Conservation (phyloP, 2,888 invertebrate genomes). For the Nebria salina region DNA sequence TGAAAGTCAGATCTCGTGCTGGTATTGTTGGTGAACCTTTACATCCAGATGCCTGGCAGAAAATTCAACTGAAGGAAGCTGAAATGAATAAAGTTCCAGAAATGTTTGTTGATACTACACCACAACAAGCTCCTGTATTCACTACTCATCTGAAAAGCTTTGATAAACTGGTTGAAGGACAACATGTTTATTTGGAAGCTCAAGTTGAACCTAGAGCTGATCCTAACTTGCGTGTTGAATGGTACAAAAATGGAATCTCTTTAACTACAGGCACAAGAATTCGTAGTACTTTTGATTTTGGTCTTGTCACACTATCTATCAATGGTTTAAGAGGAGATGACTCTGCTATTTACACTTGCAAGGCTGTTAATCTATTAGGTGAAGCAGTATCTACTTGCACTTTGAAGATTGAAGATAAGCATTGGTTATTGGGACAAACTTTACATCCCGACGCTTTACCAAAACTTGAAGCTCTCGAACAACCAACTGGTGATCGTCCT, state of each 20-base stretch:
- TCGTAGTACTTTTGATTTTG: constrained; percentile 96
- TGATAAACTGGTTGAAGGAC: constrained; percentile 85
- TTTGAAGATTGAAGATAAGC: constrained; percentile 87
- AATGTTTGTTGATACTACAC: constrained; percentile 85
- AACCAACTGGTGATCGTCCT: constrained; percentile 73
- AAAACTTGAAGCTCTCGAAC: constrained; percentile 87
- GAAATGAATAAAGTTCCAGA: constrained; percentile 90
- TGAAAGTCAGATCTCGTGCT: constrained; percentile 86
- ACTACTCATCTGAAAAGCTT: constrained; percentile 89
- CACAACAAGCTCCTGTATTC: constrained; percentile 94
- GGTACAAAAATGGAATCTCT: constrained; percentile 91
- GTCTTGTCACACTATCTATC: constrained; percentile 91
- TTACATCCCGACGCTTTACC: constrained; percentile 90
- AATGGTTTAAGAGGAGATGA: constrained; percentile 89
- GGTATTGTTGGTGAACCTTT: constrained; percentile 84
- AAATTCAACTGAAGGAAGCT: constrained; percentile 90
- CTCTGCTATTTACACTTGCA: constrained; percentile 95
- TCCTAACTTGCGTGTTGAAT: constrained; percentile 87
- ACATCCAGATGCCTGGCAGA: constrained; percentile 92
- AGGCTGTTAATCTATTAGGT: constrained; percentile 91
- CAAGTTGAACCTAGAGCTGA: constrained; percentile 92
- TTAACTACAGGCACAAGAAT: constrained; percentile 89
- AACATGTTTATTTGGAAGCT: constrained; percentile 87
- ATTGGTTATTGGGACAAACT: constrained; percentile 87
- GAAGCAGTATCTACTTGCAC: constrained; percentile 94